These are phyloP conservation scores for Drosophila mimica DNA, from an alignment of 2,888 invertebrate genomes.

Conservation along the genomic window DNA sequence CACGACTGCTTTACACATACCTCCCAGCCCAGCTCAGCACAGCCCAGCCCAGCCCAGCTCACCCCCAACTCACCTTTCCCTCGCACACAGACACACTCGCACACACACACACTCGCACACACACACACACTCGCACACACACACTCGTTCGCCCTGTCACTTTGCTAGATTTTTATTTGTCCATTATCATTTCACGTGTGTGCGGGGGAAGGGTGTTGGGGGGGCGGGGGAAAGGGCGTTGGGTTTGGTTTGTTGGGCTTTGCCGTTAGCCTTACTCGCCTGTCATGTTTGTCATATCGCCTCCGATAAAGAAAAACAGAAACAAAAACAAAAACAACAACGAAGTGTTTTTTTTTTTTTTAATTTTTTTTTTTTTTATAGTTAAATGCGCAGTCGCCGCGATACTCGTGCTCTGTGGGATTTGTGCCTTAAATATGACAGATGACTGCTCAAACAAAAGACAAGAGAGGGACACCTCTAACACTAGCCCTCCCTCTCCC, in stretches of 20 bases:
- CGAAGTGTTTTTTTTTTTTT: background rate
- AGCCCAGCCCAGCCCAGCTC: background rate
- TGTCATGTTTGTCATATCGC: constrained; percentile 74
- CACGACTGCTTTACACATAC: constrained; percentile 37
- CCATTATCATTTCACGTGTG: constrained; percentile 62
- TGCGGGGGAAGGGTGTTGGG: background rate
- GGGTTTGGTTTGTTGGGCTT: constrained; percentile 1
- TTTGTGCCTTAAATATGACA: constrained; percentile 70
- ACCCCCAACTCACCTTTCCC: background rate
- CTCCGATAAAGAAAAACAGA: constrained; percentile 61
- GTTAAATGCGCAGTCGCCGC: constrained; percentile 10
- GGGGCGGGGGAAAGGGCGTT: background rate
- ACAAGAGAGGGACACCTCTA: constrained; percentile 2
- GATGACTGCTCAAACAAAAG: constrained; percentile 60
- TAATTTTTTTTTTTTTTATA: background rate
- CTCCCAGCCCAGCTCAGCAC: background rate
- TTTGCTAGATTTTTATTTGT: constrained; percentile 58
- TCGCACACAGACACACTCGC: background rate
- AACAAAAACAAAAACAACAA: constrained; percentile 28
- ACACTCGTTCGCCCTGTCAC: constrained; percentile 19
- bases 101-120: too few species aligned
- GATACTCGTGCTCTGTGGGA: constrained; percentile 43
- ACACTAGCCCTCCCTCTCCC: background rate
- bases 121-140: constrained; percentile 1
- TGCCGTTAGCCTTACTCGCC: constrained; percentile 27